Base-by-base conservation (phyloP, 2,888 invertebrate genomes). In the Clitarchus hookeri region DNA sequence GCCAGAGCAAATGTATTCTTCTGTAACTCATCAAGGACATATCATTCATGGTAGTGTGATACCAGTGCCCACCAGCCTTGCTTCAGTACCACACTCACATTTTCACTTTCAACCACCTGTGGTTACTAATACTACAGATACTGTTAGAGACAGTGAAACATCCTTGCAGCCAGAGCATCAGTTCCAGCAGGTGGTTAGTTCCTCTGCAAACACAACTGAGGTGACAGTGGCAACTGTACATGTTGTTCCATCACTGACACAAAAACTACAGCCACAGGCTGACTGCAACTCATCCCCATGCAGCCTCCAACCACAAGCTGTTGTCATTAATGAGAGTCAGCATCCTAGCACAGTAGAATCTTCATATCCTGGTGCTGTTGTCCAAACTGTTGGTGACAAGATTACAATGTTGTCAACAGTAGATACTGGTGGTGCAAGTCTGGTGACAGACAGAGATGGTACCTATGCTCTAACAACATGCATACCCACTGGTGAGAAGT, bases 381-480 rank as follows among this genome's bases (percentile, higher is more conserved):
- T 85, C 12, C 85, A 80, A 12, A n/a, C 80, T n/a, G 26, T 79
- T 25, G 25, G 80, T 79, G 48, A 48, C 6, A 53, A 53, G 44
- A 26, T 48, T 13, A 48, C 79, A 85, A 27, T 78, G 16, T 83
- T 86, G 6, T 27, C 19, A 65, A n/a, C 85, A 16, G 80, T 86
- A 48, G 86, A 54, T 78, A 78, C 83, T 44, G 36, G 83, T 85
- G 79, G 48, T 44, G 44, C 86, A n/a, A 84, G 44, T 9, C 26
- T 86, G 77, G 83, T 86, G 83, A 84, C 85, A 26, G 79, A 85
- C 53, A 54, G 83, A 27, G 83, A 86, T 85, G 85, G 85, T 23
- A 86, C 85, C 23, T 85, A 83, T 65, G 36, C 86, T 16, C 54
- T 85, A 19, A 36, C 84, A 65, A 78, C 85, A 83, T 25, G 26